Evolutionary conservation across 2,113 vertebrate genomes (phyloP).

Genomic region (Astur gentilis): DNA sequence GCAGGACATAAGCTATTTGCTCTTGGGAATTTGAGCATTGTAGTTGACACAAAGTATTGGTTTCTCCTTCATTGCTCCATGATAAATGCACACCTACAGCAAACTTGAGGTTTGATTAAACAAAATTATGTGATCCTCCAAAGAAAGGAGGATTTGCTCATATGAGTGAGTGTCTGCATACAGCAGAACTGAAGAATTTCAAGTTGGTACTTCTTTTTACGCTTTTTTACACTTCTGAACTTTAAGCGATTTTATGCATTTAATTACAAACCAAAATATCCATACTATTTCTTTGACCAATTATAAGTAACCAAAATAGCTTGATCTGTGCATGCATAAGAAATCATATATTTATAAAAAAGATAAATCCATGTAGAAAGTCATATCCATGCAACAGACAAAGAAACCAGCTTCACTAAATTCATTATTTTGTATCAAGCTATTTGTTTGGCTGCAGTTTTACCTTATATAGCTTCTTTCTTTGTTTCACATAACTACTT

Average conservation of each 20-base stretch:
- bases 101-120: neutral
- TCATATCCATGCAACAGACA: neutral
- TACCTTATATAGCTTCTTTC: constrained; percentile 11
- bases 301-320: neutral
- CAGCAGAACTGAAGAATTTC: neutral
- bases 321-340: neutral
- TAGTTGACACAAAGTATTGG: neutral
- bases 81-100: neutral
- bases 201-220: neutral
- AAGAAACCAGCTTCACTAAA: neutral
- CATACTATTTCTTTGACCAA: neutral
- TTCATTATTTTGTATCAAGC: neutral
- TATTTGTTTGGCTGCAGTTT: neutral
- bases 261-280: neutral
- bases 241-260: neutral
- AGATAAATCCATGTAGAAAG: neutral
- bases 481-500: neutral
- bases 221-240: neutral
- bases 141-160: neutral
- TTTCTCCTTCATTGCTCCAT: neutral
- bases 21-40: neutral
- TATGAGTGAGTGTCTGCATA: neutral
- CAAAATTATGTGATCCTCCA: neutral
- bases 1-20: neutral
- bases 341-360: fast-evolving